These are phyloP conservation scores for Lasioglossum malachurum DNA, from an alignment of 2,888 invertebrate species.

Conservation along the genomic window DNA sequence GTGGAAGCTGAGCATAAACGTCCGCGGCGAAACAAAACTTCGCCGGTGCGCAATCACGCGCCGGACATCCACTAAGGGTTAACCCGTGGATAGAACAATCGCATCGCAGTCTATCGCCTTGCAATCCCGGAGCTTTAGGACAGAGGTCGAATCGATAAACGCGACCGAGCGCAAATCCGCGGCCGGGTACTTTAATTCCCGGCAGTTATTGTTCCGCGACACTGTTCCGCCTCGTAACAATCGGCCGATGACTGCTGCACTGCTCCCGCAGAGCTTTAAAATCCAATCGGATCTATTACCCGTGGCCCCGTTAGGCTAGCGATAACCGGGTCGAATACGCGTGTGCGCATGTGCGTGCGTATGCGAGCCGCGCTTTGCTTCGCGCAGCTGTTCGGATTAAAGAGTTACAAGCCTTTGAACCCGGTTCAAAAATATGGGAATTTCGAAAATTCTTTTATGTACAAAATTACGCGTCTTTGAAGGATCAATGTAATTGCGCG, in stretches of 20 bases:
- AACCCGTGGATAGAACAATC: neutral
- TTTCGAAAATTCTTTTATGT: neutral
- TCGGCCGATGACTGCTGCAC: slow-evolving; percentile 18
- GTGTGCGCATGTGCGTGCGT: neutral
- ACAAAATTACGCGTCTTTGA: too few relatives aligned
- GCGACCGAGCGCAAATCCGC: slow-evolving; percentile 20
- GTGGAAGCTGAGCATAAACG: neutral
- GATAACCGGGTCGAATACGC: slow-evolving; percentile 36
- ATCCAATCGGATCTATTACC: slow-evolving; percentile 65
- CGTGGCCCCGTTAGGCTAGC: slow-evolving; percentile 37
- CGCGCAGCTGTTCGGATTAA: slow-evolving; percentile 63
- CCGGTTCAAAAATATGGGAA: neutral
- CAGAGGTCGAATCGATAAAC: slow-evolving; percentile 18
- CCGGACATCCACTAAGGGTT: neutral
- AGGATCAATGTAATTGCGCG: neutral
- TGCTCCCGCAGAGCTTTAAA: slow-evolving; percentile 55
- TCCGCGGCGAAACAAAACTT: neutral
- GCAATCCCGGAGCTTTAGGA: neutral
- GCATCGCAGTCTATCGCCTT: neutral
- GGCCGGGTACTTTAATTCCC: slow-evolving; percentile 37
- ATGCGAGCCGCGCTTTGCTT: neutral
- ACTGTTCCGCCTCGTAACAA: slow-evolving; percentile 48
- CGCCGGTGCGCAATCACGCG: neutral
- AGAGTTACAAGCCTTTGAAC: neutral
- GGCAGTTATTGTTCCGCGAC: slow-evolving; percentile 52